Conservation (phyloP, 2,888 invertebrate species). For the Ecliptopera silaceata region DNA sequence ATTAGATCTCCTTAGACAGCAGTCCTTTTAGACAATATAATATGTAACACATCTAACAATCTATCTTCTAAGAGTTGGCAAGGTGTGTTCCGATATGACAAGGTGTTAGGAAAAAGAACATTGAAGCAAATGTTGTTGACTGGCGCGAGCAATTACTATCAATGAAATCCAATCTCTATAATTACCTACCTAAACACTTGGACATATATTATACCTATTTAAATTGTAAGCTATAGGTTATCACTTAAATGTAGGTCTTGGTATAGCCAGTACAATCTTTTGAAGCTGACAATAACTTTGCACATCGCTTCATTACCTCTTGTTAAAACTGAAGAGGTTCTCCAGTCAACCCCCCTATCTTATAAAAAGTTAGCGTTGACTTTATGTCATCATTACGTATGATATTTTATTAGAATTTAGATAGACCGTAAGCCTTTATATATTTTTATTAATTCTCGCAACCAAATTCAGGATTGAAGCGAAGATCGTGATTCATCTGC, state of each 20-base stretch:
- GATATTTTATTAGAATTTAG: too few relatives aligned
- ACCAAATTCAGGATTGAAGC: background rate
- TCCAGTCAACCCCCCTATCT: too few relatives aligned
- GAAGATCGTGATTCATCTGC: constrained; percentile 12
- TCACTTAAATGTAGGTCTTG: constrained; percentile 4
- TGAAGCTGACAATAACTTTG: constrained; percentile 13
- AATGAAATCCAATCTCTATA: background rate
- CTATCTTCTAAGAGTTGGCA: constrained; percentile 46
- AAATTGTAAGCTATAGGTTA: background rate
- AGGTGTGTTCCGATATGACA: constrained; percentile 19
- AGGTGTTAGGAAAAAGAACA: constrained; percentile 10
- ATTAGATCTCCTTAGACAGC: too few relatives aligned
- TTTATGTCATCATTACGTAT: too few relatives aligned
- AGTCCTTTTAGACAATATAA: background rate
- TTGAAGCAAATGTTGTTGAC: constrained; percentile 15
- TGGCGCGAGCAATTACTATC: background rate
- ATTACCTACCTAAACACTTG: background rate
- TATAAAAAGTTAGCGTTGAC: too few relatives aligned
- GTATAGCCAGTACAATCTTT: constrained; percentile 8
- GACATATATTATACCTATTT: background rate
- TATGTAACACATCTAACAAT: background rate
- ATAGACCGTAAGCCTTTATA: background rate
- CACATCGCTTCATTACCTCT: too few relatives aligned
- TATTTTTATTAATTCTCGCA: background rate
- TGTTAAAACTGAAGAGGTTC: too few relatives aligned